Evolutionary conservation across 1,140 invertebrate genomes (phyloP), one percentile per base, ranked within the genome.

Genomic region (Ostrea edulis): DNA sequence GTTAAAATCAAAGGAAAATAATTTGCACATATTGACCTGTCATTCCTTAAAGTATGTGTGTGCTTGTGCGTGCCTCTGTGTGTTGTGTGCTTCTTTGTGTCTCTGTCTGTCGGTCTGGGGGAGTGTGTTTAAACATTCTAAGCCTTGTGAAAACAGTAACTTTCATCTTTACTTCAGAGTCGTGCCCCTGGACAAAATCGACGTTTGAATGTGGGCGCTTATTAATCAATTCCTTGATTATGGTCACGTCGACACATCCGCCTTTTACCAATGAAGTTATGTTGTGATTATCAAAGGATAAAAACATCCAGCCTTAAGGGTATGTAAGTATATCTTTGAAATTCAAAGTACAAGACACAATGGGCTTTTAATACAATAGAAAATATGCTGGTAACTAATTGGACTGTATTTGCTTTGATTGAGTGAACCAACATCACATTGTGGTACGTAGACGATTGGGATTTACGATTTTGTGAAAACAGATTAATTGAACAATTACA

Each of bases 401-500:
- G 68, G 68, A 17, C 25, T 25, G 22, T 77, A 8, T 77, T 17
- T 25, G 68, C 68, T 77, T 77, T 77, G 68, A 77, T 77, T 77
- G 25, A 77, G 68, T 25, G 29, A 77, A 77, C 68, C 68, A 77
- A 77, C 68, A 77, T 77, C 68, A 35, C 68, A 35, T 77, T 77
- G 68, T 77, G 68, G 68, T 77, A 77, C 68, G 29, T 25, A 29
- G 68, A 29, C 25, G 29, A 62, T 62, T 62, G 55, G 55, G 55
- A 29, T 77, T 77, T 77, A 25, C 29, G 25, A 11, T 44, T 77
- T 25, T 35, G 29, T 29, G 22, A 14, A 77, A 77, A 77, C 9
- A 77, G 68, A 77, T 77, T 77, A 77, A 77, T 77, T 77, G 68
- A 77, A 77, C 68, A 77, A 77, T 77, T 77, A 77, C 68, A 77